These are phyloP conservation scores for Pandemis heparana DNA, from an alignment of 2,888 invertebrate genomes.

Conservation along the genomic window DNA sequence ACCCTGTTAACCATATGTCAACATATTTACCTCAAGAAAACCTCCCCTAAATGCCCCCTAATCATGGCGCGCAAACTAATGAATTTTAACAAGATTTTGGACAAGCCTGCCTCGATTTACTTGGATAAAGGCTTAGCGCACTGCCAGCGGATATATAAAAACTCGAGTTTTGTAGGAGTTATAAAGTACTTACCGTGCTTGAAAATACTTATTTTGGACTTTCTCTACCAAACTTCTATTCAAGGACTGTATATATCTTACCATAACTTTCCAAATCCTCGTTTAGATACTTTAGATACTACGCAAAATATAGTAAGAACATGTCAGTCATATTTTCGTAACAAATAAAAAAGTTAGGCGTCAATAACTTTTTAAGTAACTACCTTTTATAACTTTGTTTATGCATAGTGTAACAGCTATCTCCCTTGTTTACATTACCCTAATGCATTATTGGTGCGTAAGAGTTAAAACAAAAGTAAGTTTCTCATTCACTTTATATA, in stretches of 20 bases:
- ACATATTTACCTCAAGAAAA: slow-evolving; percentile 30
- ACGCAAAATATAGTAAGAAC: too few relatives aligned
- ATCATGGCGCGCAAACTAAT: slow-evolving; percentile 40
- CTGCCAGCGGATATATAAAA: slow-evolving; percentile 8
- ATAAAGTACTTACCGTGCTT: too few relatives aligned
- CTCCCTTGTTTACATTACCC: neutral
- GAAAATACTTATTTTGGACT: too few relatives aligned
- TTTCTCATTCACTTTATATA: neutral
- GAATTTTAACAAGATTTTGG: slow-evolving; percentile 43
- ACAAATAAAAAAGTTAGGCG: too few relatives aligned
- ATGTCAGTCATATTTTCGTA: too few relatives aligned
- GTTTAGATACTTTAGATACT: too few relatives aligned
- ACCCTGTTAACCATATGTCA: neutral
- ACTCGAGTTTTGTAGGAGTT: too few relatives aligned
- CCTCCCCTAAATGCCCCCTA: slow-evolving; percentile 31
- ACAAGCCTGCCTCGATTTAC: slow-evolving; percentile 36
- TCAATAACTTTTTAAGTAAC: too few relatives aligned
- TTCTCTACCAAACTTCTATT: too few relatives aligned
- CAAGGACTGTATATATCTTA: too few relatives aligned
- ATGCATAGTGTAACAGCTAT: neutral
- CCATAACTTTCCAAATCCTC: too few relatives aligned
- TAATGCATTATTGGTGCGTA: neutral
- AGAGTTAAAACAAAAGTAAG: neutral
- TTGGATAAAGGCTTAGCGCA: slow-evolving; percentile 18
- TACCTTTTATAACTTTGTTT: too few relatives aligned